Evolutionary conservation across 2,888 invertebrate genomes (phyloP), one percentile per base, ranked within the genome.

Genomic region (Apamea crenata): DNA sequence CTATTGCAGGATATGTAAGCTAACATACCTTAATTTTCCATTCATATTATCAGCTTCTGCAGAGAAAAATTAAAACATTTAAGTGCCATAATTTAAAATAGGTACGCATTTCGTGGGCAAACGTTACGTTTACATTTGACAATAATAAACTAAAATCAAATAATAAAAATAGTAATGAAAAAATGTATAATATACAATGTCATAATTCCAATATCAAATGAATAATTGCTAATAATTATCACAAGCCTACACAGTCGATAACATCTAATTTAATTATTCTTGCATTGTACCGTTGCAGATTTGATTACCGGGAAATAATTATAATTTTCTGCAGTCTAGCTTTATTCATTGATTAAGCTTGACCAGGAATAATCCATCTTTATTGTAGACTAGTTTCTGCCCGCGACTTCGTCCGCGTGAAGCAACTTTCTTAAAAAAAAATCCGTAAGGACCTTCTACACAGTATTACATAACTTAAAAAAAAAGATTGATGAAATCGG

Each of bases 191-290:
- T 40, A 6, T 25, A 59, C 29, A 21, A 29, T 40, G 14, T 21
- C 8, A 14, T 29, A 21, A 50, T 50, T 21, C 21, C 21, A 18
- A 50, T 8, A 21, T 53, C 53, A 50, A 65, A 47, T 70, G 1
- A 36, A 70, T 36, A 18, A n/a, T 21, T 70, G 32, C 7, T n/a
- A 47, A 29, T 78, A 67, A 80, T 71, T 40, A 66, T 47, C 5
- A 40, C 6, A 78, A 6, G 59, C n/a, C 18, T n/a, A 29, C 10
- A 36, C 16, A 25, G 25, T 65, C 29, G 50, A 53, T 70, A 66
- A 32, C 12, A 59, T n/a, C 0, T 14, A 32, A 40, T 65, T 66
- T 1, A 32, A 32, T 32, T 74, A 50, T 25, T 36, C 16, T 14
- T 32, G 47, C 18, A 4, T 16, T 16, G 2, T 70, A 81, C 18